Evolutionary conservation across 1,140 invertebrate genomes (phyloP).

Genomic region (Drosophila parvula): DNA sequence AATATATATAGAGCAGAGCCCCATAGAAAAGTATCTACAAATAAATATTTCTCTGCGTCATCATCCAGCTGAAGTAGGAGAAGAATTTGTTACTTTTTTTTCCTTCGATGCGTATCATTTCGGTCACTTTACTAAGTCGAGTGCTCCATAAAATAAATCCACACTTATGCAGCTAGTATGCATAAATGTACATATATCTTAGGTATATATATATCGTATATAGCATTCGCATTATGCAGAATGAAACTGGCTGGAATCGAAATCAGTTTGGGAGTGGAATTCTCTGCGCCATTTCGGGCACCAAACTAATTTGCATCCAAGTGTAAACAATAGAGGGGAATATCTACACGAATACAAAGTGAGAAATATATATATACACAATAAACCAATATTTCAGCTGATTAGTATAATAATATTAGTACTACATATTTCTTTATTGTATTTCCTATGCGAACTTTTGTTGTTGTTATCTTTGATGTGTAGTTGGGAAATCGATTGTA

Average conservation of each 20-base stretch:
- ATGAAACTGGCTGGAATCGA: slow-evolving; percentile 29
- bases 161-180: slow-evolving; percentile 48
- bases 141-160: slow-evolving; percentile 58
- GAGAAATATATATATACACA: slow-evolving; percentile 5
- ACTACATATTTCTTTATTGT: not conserved
- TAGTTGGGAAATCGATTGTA: slow-evolving; percentile 25
- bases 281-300: slow-evolving; percentile 51
- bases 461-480: not conserved
- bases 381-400: slow-evolving; percentile 2
- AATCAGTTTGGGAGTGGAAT: slow-evolving; percentile 39
- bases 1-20: slow-evolving; percentile 33
- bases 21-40: slow-evolving; percentile 16
- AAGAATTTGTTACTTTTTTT: slow-evolving; percentile 29
- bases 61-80: slow-evolving; percentile 25
- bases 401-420: slow-evolving; percentile 17
- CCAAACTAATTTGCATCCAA: slow-evolving; percentile 56
- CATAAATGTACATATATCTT: slow-evolving; percentile 17
- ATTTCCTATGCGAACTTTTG: not conserved
- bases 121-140: slow-evolving; percentile 29
- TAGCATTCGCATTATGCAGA: slow-evolving; percentile 35
- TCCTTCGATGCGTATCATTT: no score
- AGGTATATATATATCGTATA: slow-evolving; percentile 18
- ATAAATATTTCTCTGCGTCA: slow-evolving; percentile 43
- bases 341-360: slow-evolving; percentile 4
- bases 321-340: slow-evolving; percentile 49